These are phyloP conservation scores for Caenorhabditis auriculariae DNA, from an alignment of 2,888 invertebrate species.

Conservation along the genomic window DNA sequence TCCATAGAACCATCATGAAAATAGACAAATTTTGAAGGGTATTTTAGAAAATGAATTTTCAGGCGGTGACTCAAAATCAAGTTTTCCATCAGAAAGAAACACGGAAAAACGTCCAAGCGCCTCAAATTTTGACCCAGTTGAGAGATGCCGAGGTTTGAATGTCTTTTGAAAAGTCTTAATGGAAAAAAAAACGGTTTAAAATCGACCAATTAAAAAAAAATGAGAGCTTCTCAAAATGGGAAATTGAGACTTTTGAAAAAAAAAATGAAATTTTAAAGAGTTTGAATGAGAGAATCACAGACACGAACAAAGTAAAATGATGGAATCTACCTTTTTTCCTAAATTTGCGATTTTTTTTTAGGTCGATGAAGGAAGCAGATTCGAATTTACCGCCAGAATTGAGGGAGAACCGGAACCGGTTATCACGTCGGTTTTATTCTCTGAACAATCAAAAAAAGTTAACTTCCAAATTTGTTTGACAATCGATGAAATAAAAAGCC, in stretches of 20 bases:
- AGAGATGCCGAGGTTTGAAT: conserved; percentile 25
- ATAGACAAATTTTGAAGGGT: no score
- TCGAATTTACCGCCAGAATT: conserved; percentile 51
- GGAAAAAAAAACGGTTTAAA: no score
- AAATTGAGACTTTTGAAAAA: no score
- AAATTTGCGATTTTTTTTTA: conserved; percentile 1
- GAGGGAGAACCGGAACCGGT: conserved; percentile 50
- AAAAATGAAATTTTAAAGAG: no score
- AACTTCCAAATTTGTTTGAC: neutral
- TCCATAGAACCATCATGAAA: no score
- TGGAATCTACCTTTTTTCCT: no score
- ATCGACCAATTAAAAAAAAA: no score
- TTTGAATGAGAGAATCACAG: no score
- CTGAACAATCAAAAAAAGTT: neutral
- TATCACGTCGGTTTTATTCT: conserved; percentile 23
- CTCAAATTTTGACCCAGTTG: conserved; percentile 31
- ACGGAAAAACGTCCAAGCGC: conserved; percentile 19
- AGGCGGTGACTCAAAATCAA: conserved; percentile 12
- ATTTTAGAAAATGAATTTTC: neutral
- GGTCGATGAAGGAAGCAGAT: conserved; percentile 51
- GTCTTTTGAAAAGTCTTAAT: no score
- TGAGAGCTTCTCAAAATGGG: no score
- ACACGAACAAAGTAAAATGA: no score
- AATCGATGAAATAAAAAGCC: neutral
- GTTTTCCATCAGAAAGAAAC: conserved; percentile 12